Evolutionary conservation across 2,797 vertebrate species (phyloP).

Genomic region (Luscinia luscinia): DNA sequence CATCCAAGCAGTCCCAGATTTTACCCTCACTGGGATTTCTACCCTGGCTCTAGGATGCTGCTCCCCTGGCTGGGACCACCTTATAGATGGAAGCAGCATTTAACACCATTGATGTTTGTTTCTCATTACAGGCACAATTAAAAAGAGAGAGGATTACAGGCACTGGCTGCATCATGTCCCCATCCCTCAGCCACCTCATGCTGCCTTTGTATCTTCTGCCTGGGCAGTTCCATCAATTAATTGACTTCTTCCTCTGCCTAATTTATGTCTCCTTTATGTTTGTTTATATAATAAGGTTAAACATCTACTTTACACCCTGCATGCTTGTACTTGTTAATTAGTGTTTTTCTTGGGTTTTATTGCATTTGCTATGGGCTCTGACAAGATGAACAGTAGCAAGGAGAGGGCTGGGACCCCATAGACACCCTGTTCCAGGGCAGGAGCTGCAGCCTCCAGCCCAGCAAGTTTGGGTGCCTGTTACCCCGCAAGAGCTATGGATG

Average conservation of each 20-base stretch:
- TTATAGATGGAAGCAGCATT: neutral
- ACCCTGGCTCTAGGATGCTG: neutral
- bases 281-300: conserved; percentile 62
- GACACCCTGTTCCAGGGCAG: rapidly evolving
- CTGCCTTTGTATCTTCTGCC: conserved; percentile 46
- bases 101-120: neutral
- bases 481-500: rapidly evolving
- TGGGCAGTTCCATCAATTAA: conserved; percentile 44
- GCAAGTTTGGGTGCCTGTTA: neutral
- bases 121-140: neutral
- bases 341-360: neutral
- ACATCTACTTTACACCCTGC: conserved; percentile 37
- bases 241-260: conserved; percentile 6
- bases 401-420: neutral
- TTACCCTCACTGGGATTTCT: neutral
- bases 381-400: neutral
- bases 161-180: rapidly evolving
- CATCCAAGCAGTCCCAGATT: neutral
- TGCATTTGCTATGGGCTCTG: neutral
- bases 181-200: rapidly evolving
- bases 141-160: neutral
- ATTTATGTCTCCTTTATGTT: conserved; percentile 36
- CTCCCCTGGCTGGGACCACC: neutral
- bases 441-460: neutral
- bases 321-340: conserved; percentile 15